These are phyloP conservation scores for Gymnarchus niloticus DNA, from an alignment of 2,113 vertebrate genomes.

Conservation along the genomic window DNA sequence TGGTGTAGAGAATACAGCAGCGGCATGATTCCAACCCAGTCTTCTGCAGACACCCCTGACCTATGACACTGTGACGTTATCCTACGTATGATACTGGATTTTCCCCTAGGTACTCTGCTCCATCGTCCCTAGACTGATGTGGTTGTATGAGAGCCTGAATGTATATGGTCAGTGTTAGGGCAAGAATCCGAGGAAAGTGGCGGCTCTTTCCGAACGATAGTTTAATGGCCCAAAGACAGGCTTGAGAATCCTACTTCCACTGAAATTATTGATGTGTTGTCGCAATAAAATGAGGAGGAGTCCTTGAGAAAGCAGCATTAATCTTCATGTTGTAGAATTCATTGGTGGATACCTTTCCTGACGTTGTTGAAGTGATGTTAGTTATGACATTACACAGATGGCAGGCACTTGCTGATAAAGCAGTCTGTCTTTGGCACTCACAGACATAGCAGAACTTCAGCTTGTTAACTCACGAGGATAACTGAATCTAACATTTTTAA, in stretches of 20 bases:
- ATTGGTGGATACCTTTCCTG: not conserved
- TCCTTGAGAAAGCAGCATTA: not conserved
- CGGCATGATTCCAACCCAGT: not conserved
- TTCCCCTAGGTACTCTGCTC: not conserved
- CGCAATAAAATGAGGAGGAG: not conserved
- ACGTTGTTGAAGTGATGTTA: conserved; percentile 5
- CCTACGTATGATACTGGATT: not conserved
- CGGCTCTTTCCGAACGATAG: not conserved
- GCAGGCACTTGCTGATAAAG: not conserved
- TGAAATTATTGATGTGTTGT: conserved; percentile 1
- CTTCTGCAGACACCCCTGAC: not conserved
- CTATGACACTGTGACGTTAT: not conserved
- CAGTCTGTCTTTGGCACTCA: not conserved
- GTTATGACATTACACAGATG: conserved; percentile 16
- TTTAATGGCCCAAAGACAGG: not conserved
- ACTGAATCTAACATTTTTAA: not conserved
- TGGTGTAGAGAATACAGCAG: not conserved
- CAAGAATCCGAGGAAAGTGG: not conserved
- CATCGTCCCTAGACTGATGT: not conserved
- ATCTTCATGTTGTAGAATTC: not conserved
- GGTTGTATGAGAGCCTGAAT: not conserved
- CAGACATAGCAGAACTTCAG: not conserved
- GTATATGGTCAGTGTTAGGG: not conserved
- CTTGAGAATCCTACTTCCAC: not conserved
- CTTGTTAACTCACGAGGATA: not conserved